A percentile compares a stretch with the other conserved stretches of the same genome.
These are phyloP conservation scores for Drosophila bocki DNA, from an alignment of 1,140 invertebrate genomes.

Conservation along the genomic window DNA sequence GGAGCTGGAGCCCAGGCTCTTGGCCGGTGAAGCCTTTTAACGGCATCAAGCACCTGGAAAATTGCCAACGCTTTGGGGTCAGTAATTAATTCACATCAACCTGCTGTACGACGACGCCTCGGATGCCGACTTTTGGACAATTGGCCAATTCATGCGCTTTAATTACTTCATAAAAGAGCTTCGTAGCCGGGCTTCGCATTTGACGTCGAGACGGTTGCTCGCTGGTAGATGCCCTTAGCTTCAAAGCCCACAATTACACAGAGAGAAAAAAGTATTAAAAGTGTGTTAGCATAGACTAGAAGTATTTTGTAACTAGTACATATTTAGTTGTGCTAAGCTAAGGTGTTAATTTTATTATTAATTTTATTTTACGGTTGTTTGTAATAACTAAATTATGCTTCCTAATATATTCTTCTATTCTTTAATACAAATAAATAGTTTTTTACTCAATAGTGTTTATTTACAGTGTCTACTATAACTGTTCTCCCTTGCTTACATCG, in stretches of 20 bases:
- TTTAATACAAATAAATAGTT: background rate
- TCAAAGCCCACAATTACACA: conserved; percentile 7
- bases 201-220: conserved; percentile 20
- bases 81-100: conserved; percentile 80
- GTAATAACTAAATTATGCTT: too few relatives aligned
- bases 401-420: background rate
- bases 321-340: too few relatives aligned
- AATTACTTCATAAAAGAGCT: conserved; percentile 78
- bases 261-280: conserved; percentile 9
- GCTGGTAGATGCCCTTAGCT: conserved; percentile 33
- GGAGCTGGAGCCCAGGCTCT: conserved; percentile 12
- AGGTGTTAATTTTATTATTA: background rate
- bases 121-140: conserved; percentile 47
- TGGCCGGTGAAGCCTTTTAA: conserved; percentile 56
- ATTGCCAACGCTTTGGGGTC: conserved; percentile 74
- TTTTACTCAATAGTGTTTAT: background rate
- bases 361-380: too few relatives aligned
- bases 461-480: conserved; percentile 31
- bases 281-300: background rate
- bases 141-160: conserved; percentile 82
- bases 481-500: conserved; percentile 28
- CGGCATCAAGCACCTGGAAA: conserved; percentile 66
- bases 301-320: too few relatives aligned
- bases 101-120: conserved; percentile 44
- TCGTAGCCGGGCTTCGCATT: conserved; percentile 36